These are phyloP conservation scores for Spondyliosoma cantharus DNA, from an alignment of 2,797 vertebrate genomes.

Conservation along the genomic window DNA sequence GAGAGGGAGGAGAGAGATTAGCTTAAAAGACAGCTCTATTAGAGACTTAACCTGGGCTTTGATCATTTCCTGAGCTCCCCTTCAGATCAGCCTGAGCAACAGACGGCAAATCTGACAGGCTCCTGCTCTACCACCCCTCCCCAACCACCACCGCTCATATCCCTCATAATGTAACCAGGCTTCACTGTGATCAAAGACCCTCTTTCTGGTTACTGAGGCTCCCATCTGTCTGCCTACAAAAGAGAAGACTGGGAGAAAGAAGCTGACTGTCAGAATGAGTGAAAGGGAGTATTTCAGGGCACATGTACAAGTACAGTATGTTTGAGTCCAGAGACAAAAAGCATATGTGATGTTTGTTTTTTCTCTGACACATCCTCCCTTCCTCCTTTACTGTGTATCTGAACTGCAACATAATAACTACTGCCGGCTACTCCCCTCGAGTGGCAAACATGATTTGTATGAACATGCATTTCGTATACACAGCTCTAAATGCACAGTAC, in stretches of 20 bases:
- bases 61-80: constrained; percentile 83
- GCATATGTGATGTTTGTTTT: constrained; percentile 55
- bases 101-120: constrained; percentile 84
- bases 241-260: constrained; percentile 40
- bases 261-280: constrained; percentile 61
- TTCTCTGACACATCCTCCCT: constrained; percentile 42
- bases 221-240: constrained; percentile 65
- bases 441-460: constrained; percentile 47
- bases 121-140: constrained; percentile 39
- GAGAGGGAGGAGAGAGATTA: constrained; percentile 81
- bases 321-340: constrained; percentile 52
- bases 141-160: constrained; percentile 40
- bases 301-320: constrained; percentile 47
- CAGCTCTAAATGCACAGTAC: constrained; percentile 31
- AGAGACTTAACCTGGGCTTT: constrained; percentile 87
- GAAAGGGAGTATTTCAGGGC: constrained; percentile 50
- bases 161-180: constrained; percentile 67
- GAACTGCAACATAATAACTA: constrained; percentile 46
- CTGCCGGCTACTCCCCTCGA: constrained; percentile 43
- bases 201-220: constrained; percentile 66
- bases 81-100: constrained; percentile 75
- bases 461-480: constrained; percentile 33
- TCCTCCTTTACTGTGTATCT: constrained; percentile 29
- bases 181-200: constrained; percentile 82
- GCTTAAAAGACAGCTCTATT: constrained; percentile 85